A percentile compares a stretch with the other conserved stretches of the same genome.
phyloP scores from a whole-genome alignment of 2,888 invertebrate species.

The Lepidocyrtinus sp. region DNA sequence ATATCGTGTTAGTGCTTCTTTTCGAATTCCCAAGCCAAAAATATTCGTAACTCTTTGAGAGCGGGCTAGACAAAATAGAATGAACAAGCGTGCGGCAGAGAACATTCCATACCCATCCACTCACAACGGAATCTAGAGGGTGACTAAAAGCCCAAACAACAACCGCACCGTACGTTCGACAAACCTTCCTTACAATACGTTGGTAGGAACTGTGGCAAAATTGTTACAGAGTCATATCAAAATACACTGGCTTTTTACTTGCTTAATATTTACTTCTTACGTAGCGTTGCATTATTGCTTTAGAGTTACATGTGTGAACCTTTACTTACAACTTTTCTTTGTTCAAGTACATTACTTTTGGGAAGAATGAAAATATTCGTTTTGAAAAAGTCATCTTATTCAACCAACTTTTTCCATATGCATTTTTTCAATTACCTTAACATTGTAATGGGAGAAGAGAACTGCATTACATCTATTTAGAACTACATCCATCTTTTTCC shows the following conservation, averaged over 20 bases:
- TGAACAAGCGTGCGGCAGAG: no score
- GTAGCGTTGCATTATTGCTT: no score
- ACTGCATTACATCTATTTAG: no score
- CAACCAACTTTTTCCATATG: no score
- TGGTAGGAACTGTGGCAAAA: no score
- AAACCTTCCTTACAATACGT: background rate
- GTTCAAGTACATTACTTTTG: no score
- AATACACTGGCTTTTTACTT: background rate
- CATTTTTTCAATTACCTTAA: no score
- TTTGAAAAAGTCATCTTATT: no score
- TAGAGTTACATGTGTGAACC: background rate
- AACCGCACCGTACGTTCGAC: background rate
- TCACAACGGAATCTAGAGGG: constrained; percentile 48
- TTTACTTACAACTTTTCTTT: background rate
- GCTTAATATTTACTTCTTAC: background rate
- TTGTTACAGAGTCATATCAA: background rate
- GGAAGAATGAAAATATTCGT: no score
- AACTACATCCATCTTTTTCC: background rate
- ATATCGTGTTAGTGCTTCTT: background rate
- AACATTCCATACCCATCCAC: constrained; percentile 37
- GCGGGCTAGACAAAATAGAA: no score
- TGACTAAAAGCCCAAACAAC: constrained; percentile 48
- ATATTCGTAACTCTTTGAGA: background rate
- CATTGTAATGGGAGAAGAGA: no score
- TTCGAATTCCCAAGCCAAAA: constrained; percentile 12